A percentile compares a stretch with the other conserved stretches of the same genome.
Conservation (phyloP, 2,797 vertebrate species). For the Odontamblyopus lacepedii region DNA sequence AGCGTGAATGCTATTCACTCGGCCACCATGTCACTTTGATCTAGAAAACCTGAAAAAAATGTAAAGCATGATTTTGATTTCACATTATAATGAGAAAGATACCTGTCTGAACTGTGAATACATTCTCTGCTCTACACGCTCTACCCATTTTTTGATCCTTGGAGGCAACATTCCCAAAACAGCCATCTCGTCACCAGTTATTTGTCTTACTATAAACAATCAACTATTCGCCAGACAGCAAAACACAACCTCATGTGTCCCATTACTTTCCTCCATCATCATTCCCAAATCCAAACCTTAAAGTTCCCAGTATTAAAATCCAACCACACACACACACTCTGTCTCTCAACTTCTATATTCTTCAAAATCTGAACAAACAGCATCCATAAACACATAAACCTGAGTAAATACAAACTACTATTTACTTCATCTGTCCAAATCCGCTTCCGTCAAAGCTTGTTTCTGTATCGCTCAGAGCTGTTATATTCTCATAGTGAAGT, state of each 20-base stretch:
- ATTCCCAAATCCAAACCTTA: not conserved
- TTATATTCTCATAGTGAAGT: constrained; percentile 33
- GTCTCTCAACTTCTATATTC: not conserved
- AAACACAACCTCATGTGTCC: not conserved
- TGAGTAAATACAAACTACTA: not conserved
- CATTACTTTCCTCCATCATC: not conserved
- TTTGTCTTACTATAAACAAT: not conserved
- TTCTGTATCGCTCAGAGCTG: constrained; percentile 12
- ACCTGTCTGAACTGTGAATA: not conserved
- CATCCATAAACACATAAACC: not conserved
- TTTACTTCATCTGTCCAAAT: not conserved
- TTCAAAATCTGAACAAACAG: not conserved
- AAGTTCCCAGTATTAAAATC: not conserved
- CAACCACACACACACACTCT: not conserved
- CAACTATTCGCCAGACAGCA: not conserved
- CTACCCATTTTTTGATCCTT: not conserved
- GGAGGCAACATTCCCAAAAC: not conserved
- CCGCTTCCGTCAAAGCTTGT: constrained; percentile 3
- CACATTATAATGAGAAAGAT: not conserved
- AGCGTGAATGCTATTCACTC: no score
- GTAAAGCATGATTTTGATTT: not conserved
- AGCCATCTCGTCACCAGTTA: not conserved
- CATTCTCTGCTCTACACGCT: not conserved
- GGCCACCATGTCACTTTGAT: no score
- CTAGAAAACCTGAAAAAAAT: not conserved